A percentile compares a stretch with the other conserved stretches of the same genome.
Evolutionary conservation across 2,797 vertebrate species (phyloP).

Genomic region (Scarus forsteni): DNA sequence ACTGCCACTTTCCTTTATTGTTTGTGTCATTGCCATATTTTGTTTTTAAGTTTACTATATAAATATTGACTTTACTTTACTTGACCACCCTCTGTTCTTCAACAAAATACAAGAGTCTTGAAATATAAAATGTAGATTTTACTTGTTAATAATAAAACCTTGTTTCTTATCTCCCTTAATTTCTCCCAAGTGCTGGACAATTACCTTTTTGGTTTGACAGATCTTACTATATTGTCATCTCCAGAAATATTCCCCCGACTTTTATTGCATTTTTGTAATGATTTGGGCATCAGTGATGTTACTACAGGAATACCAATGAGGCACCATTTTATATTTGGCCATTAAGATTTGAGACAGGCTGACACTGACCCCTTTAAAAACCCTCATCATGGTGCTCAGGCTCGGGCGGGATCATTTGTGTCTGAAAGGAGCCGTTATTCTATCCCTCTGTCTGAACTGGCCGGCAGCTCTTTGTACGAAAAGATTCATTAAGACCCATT

Average conservation of each 20-base stretch:
- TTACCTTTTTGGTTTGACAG: neutral
- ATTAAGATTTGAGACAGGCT: neutral
- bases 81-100: no score
- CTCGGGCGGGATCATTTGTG: slow-evolving; percentile 27
- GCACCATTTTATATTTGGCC: slow-evolving; percentile 22
- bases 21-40: no score
- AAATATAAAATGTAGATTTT: no score
- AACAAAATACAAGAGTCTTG: no score
- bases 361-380: slow-evolving; percentile 11
- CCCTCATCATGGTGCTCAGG: slow-evolving; percentile 10
- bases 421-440: slow-evolving; percentile 26
- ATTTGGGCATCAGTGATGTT: neutral
- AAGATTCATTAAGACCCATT: slow-evolving; percentile 35
- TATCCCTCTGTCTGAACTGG: slow-evolving; percentile 19
- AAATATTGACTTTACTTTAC: no score
- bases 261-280: slow-evolving; percentile 20
- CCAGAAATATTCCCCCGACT: slow-evolving; percentile 8
- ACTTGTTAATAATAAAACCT: no score
- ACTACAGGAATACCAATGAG: slow-evolving; percentile 31
- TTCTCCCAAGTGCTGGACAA: neutral
- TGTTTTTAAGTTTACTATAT: no score
- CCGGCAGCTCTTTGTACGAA: slow-evolving; percentile 30
- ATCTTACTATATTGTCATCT: neutral
- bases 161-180: no score
- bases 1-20: no score